Evolutionary conservation across 2,888 invertebrate species (phyloP).

Genomic region (Yponomeuta sedellus): DNA sequence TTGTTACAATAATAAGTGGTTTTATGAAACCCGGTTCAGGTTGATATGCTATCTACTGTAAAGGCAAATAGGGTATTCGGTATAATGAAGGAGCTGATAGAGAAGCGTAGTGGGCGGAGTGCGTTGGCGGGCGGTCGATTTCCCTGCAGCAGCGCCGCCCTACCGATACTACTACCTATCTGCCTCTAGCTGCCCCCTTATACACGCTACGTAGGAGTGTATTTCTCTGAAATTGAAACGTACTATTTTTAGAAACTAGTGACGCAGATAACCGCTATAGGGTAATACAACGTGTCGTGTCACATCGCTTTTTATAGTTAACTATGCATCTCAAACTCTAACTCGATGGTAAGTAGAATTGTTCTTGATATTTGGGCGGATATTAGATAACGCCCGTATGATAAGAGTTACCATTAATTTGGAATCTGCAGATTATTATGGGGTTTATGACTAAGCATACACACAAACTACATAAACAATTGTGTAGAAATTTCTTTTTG

Average conservation of each 20-base stretch:
- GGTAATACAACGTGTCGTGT: background rate
- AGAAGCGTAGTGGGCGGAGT: conserved; percentile 27
- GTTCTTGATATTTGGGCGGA: too few species aligned
- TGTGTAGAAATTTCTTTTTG: background rate
- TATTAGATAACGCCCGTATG: too few species aligned
- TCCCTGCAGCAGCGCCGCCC: conserved; percentile 25
- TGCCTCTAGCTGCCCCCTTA: conserved; percentile 16
- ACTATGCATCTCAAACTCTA: background rate
- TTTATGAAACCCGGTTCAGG: too few species aligned
- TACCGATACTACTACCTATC: conserved; percentile 21
- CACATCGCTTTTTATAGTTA: background rate
- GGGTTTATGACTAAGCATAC: too few species aligned
- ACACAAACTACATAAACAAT: background rate
- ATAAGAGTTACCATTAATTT: too few species aligned
- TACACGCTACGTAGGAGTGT: conserved; percentile 3
- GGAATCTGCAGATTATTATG: too few species aligned
- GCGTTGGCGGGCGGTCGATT: conserved; percentile 31
- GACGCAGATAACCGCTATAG: background rate
- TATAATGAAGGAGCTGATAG: conserved; percentile 11
- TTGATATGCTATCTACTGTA: too few species aligned
- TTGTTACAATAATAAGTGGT: too few species aligned
- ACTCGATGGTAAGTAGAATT: too few species aligned
- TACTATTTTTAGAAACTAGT: background rate
- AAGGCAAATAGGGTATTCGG: background rate
- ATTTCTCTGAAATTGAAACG: background rate